Evolutionary conservation across 2,113 vertebrate genomes (phyloP), one percentile per base, ranked within the genome.

Genomic region (Rattus rattus): DNA sequence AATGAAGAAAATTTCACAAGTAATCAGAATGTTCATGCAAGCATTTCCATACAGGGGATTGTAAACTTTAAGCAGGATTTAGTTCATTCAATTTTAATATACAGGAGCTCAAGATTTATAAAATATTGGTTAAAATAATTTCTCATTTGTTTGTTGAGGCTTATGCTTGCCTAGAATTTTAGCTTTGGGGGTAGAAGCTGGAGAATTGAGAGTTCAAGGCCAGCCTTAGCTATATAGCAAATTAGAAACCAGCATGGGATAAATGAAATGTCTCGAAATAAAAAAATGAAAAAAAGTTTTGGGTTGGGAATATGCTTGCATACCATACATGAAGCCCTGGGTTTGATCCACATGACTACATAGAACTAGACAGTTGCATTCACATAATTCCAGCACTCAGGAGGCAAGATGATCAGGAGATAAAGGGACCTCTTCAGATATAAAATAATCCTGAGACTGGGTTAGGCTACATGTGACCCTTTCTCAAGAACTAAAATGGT

Each of bases 1-100:
- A 52, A 79, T 19, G 30, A 52, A 3, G 52, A 2, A 86, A 47
- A 70, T 69, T 49, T 93, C 49, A 93, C 33, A 88, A 65, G 59
- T 47, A 67, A 36, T 77, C 22, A 86, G 87, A 96, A 92, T 92
- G 81, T 75, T 75, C 10, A 89, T 61, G 47, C 30, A 33, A 91
- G 9, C 8, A 36, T 95, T 81, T 93, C 36, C 54, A 88, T 36
- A 54, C 0, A 84, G 67, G 39, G n/a, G 30, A 80, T 33, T 88
- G 63, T 93, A 87, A 93, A 92, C 17, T 63, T 84, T 91, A 88
- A 59, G n/a, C 22, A 88, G 5, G 33, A 28, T 43, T 61, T 54
- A 79, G 39, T 77, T 75, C 19, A 69, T 63, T 61, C 24, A 63
- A 3, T 63, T 43, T 54, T 90, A 76, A 89, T 84, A 83, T 39